Evolutionary conservation across 2,113 vertebrate genomes (phyloP).

Genomic region (Sorex fumeus): DNA sequence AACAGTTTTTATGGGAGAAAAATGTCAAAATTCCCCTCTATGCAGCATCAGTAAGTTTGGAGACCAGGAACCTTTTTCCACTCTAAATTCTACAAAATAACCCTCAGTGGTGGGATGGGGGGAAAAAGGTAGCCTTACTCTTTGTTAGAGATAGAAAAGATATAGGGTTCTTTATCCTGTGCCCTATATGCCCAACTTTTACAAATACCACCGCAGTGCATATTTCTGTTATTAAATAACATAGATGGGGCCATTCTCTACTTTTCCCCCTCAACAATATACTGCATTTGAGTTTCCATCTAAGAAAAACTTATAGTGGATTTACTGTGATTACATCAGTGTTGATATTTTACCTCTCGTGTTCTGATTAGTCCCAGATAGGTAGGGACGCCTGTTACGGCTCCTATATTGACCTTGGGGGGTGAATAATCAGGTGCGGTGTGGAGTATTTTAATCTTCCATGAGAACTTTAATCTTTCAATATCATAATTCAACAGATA

Average conservation of each 20-base stretch:
- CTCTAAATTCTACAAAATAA: background rate
- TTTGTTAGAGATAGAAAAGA: background rate
- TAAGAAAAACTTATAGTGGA: background rate
- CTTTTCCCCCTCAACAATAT: background rate
- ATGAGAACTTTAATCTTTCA: background rate
- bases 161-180: background rate
- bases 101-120: background rate
- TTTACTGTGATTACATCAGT: background rate
- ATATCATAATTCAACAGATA: background rate
- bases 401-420: background rate
- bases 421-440: background rate
- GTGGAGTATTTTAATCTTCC: background rate
- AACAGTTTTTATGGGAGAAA: background rate
- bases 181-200: background rate
- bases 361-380: background rate
- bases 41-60: background rate
- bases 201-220: background rate
- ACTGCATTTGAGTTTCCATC: background rate
- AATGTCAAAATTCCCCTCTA: background rate
- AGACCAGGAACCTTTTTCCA: background rate
- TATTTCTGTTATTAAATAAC: background rate
- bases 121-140: background rate
- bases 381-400: background rate
- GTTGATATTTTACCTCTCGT: background rate
- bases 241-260: fast-evolving